Evolutionary conservation across 1,140 invertebrate genomes (phyloP).

Genomic region (Holcopasites calliopsidis): DNA sequence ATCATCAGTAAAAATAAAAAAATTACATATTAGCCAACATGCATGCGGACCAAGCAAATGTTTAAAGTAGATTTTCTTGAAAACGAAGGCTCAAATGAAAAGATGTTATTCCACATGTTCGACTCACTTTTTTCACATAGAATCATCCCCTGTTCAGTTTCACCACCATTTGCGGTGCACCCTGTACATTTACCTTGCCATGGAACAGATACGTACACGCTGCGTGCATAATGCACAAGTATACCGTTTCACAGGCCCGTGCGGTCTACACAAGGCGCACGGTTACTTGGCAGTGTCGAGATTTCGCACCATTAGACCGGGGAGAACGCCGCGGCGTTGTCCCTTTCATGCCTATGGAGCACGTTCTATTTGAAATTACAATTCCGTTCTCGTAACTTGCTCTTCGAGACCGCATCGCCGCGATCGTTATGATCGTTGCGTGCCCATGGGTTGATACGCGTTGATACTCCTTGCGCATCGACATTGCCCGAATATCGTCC

Average conservation of each 20-base stretch:
- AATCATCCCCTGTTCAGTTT: no score
- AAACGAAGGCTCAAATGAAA: no score
- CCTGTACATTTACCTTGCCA: slow-evolving; percentile 23
- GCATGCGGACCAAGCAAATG: no score
- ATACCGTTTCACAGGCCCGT: slow-evolving; percentile 12
- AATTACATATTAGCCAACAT: no score
- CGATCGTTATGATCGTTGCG: slow-evolving; percentile 20
- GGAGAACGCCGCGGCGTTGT: slow-evolving; percentile 18
- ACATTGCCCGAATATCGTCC: neutral
- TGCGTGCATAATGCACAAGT: slow-evolving; percentile 29
- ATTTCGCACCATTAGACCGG: slow-evolving; percentile 33
- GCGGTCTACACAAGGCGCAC: neutral
- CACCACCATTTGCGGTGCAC: no score
- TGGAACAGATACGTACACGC: slow-evolving; percentile 16
- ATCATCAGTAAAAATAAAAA: no score
- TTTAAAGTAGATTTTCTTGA: no score
- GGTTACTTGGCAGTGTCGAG: neutral
- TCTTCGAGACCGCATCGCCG: neutral
- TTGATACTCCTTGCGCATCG: neutral
- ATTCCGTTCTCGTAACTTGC: neutral
- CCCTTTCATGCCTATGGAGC: slow-evolving; percentile 25
- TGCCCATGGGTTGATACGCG: neutral
- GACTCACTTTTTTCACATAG: no score
- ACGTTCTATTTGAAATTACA: slow-evolving; percentile 37
- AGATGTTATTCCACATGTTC: no score